phyloP scores from a whole-genome alignment of 1,140 invertebrate genomes.

The Asbolus verrucosus region DNA sequence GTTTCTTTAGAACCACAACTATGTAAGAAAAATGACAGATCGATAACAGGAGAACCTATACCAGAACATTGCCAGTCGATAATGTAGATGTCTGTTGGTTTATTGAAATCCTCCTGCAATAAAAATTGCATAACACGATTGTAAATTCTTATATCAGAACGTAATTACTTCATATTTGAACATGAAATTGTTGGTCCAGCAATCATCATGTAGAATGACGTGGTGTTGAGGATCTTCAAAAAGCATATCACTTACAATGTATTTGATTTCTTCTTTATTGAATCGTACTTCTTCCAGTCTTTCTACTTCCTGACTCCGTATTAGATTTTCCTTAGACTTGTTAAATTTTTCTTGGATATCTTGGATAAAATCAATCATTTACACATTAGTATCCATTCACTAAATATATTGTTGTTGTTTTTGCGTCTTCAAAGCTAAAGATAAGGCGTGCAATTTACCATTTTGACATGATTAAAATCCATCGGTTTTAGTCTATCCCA shows the following conservation, averaged over 20 bases:
- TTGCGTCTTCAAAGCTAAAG: slow-evolving; percentile 66
- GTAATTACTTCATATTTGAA: slow-evolving; percentile 67
- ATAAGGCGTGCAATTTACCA: slow-evolving; percentile 69
- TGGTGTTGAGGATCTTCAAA: slow-evolving; percentile 66
- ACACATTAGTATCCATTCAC: not conserved
- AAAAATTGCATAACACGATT: too few relatives aligned
- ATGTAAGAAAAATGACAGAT: slow-evolving; percentile 69
- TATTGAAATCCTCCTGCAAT: slow-evolving; percentile 44
- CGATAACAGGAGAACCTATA: slow-evolving; percentile 68
- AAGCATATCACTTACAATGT: slow-evolving; percentile 15
- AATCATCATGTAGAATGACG: slow-evolving; percentile 69
- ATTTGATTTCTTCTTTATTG: not conserved
- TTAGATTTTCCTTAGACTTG: slow-evolving; percentile 26
- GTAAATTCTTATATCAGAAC: too few relatives aligned
- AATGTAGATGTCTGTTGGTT: slow-evolving; percentile 59
- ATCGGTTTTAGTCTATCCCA: slow-evolving; percentile 65
- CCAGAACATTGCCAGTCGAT: slow-evolving; percentile 69
- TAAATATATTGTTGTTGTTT: slow-evolving; percentile 52
- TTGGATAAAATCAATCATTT: slow-evolving; percentile 36
- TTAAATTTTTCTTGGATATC: not conserved
- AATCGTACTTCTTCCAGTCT: slow-evolving; percentile 1
- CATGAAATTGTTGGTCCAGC: slow-evolving; percentile 71
- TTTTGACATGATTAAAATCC: slow-evolving; percentile 63
- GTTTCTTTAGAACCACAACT: slow-evolving; percentile 64
- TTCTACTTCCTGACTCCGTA: not conserved